Evolutionary conservation across 2,797 vertebrate genomes (phyloP), one percentile per base, ranked within the genome.

Genomic region (Gallirallus australis): DNA sequence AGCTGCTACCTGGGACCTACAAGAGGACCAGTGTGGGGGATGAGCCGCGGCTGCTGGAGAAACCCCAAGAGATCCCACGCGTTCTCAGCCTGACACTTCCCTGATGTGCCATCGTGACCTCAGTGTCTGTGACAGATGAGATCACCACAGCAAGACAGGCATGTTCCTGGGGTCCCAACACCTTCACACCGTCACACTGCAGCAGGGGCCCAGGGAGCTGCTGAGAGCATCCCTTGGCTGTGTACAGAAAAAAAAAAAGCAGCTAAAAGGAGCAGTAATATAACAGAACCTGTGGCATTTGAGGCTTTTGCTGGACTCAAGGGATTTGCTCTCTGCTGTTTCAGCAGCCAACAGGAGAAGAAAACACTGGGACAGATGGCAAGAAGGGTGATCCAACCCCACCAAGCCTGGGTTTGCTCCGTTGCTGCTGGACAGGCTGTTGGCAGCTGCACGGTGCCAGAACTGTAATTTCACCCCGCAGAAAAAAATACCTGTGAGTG

Each of bases 121-220:
- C 69, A 31, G 52, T 75, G 78, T 30, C 3, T 3, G 75, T 63
- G 90, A 86, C 39, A 27, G 3, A 15, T 54, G 81, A 72, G 63
- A 53, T 73, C 81, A 82, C 54, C 0, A 3, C 0, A 5, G 47
- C 52, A 63, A 52, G 83, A 78, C 23, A 54, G 54, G 45, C 6
- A 0, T 33, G 39, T 54, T 82, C 78, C 72, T 37, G 78, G 42
- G 37, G 12, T 12, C 31, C 48, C 75, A 52, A 28, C 12, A 63
- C 24, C 33, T 72, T 31, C 73, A 28, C 1, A 2, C 63, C 45
- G 84, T 71, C 71, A 79, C 40, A 33, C 11, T 2, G 11, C 52
- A 78, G 59, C 0, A 0, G 23, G 12, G 27, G 15, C 31, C 2
- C 0, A 0, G 24, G 39, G 33, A 45, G 30, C 17, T 42, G 28